phyloP scores from a whole-genome alignment of 2,113 vertebrate genomes.

The Mustela lutreola region DNA sequence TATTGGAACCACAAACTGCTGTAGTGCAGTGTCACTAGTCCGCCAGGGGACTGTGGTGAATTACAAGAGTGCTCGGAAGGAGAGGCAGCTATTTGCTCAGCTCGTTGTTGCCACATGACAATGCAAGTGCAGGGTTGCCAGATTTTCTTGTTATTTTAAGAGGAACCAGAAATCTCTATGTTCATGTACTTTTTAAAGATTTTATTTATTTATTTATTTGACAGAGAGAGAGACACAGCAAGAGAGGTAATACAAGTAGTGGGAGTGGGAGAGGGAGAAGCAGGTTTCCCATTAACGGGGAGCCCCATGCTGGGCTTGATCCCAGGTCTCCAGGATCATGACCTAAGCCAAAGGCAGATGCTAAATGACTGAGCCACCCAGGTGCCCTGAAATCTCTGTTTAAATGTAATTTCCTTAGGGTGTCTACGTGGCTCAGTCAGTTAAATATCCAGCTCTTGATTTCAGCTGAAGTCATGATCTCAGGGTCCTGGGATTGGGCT shows the following conservation, averaged over 20 bases:
- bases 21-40: neutral
- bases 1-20: neutral
- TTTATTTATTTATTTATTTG: too few species aligned
- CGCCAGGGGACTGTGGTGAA: too few species aligned
- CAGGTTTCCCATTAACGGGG: too few species aligned
- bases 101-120: neutral
- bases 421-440: neutral
- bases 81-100: neutral
- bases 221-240: too few species aligned
- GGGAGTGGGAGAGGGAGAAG: too few species aligned
- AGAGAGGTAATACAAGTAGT: too few species aligned
- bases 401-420: slow-evolving; percentile 5
- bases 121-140: neutral
- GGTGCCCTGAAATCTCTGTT: neutral
- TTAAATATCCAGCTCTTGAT: neutral
- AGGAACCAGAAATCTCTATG: neutral
- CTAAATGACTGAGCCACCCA: too few species aligned
- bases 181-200: neutral
- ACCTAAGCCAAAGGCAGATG: too few species aligned
- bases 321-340: too few species aligned
- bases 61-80: neutral
- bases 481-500: neutral
- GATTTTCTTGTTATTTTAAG: neutral
- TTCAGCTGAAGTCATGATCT: neutral
- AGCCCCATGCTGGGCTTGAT: too few species aligned